A percentile compares a stretch with the other conserved stretches of the same genome.
Conservation (phyloP, 2,113 vertebrate species). For the Mystacornis crossleyi region DNA sequence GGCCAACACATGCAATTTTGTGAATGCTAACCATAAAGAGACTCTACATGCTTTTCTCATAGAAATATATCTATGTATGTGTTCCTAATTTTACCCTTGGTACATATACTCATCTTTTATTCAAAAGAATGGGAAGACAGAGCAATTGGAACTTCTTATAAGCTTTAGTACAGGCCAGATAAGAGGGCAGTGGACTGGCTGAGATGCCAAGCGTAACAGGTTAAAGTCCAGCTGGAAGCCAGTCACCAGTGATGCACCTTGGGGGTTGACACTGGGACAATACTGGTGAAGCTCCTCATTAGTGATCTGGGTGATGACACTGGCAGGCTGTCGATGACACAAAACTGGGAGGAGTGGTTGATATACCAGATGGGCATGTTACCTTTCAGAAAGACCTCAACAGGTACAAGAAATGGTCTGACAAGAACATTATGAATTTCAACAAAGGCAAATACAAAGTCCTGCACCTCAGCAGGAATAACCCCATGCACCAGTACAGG, state of each 20-base stretch:
- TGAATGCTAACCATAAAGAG: not conserved
- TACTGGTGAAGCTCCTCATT: not conserved
- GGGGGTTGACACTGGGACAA: not conserved
- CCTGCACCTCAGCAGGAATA: not conserved
- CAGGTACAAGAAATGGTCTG: accelerated
- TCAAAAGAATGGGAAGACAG: not conserved
- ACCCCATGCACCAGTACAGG: not conserved
- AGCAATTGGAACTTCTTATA: not conserved
- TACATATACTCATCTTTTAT: not conserved
- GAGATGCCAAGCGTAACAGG: not conserved
- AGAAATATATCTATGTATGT: not conserved
- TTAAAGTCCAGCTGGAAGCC: not conserved
- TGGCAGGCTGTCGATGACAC: not conserved
- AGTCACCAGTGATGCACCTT: not conserved
- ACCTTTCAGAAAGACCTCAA: not conserved
- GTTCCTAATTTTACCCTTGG: not conserved
- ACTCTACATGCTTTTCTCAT: not conserved
- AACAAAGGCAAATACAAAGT: not conserved
- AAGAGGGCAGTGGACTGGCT: not conserved
- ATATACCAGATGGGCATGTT: not conserved
- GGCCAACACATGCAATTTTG: not conserved
- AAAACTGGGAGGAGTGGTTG: not conserved
- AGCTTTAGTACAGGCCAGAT: not conserved
- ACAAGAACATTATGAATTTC: not conserved
- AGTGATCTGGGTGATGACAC: not conserved